phyloP scores from a whole-genome alignment of 2,888 invertebrate species.

The Cerceris ruficornis region DNA sequence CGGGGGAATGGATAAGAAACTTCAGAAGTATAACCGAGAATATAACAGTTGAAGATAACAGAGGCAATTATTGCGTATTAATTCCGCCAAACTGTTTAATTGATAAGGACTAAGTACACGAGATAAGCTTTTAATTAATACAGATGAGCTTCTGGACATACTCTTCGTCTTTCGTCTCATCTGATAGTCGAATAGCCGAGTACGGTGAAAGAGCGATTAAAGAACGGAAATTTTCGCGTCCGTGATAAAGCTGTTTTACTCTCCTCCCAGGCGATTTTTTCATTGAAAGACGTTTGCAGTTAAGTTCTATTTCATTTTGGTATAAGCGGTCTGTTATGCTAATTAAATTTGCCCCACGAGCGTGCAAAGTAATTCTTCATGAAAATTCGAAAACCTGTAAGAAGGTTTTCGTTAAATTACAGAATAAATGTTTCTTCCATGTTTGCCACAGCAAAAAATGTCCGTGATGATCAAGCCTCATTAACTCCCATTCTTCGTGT shows the following conservation, averaged over 20 bases:
- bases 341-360: too few relatives aligned
- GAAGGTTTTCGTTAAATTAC: too few relatives aligned
- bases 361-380: too few relatives aligned
- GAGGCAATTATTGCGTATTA: constrained; percentile 39
- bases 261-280: too few relatives aligned
- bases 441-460: too few relatives aligned
- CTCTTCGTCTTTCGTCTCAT: constrained; percentile 29
- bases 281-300: too few relatives aligned
- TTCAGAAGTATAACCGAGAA: constrained; percentile 9
- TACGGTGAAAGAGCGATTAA: constrained; percentile 29
- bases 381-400: too few relatives aligned
- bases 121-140: constrained; percentile 53
- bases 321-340: too few relatives aligned
- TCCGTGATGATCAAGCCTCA: too few relatives aligned
- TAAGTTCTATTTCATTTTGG: too few relatives aligned
- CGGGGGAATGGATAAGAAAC: constrained; percentile 26
- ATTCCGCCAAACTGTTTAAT: constrained; percentile 46
- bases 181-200: constrained; percentile 1
- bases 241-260: constrained; percentile 20
- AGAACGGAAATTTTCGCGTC: constrained; percentile 9
- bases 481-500: too few relatives aligned
- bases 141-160: constrained; percentile 49
- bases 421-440: too few relatives aligned
- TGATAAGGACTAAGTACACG: constrained; percentile 43
- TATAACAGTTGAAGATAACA: constrained; percentile 12